Percentiles rank a stretch among this genome's conserved stretches.
phyloP scores from a whole-genome alignment of 2,888 invertebrate species.

The Sipha maydis region DNA sequence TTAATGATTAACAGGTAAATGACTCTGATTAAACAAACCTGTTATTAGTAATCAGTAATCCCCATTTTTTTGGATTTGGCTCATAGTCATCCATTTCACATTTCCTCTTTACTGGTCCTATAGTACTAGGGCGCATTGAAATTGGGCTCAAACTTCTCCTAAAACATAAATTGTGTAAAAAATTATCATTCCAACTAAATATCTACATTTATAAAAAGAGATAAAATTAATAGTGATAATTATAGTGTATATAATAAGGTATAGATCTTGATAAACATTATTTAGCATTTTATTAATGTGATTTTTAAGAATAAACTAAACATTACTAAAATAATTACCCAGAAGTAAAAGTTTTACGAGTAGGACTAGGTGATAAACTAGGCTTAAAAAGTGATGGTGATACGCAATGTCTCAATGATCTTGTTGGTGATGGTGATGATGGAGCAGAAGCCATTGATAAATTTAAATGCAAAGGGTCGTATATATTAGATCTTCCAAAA shows the following conservation, averaged over 20 bases:
- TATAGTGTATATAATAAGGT: not conserved
- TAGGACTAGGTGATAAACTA: conserved; percentile 83
- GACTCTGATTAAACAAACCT: conserved; percentile 63
- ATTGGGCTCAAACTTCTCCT: conserved; percentile 88
- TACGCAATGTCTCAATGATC: conserved; percentile 69
- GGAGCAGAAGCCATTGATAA: conserved; percentile 69
- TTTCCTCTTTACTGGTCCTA: conserved; percentile 75
- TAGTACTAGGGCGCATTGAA: conserved; percentile 80
- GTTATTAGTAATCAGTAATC: conserved; percentile 68
- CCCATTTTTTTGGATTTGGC: conserved; percentile 69
- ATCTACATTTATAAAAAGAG: not conserved
- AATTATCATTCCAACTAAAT: conserved; percentile 20
- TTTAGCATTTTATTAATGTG: too few relatives aligned
- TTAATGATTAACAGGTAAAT: not conserved
- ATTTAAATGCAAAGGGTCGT: conserved; percentile 68
- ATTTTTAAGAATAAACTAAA: not conserved
- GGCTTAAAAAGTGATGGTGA: conserved; percentile 69
- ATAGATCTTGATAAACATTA: too few relatives aligned
- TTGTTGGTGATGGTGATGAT: conserved; percentile 75
- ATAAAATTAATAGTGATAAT: not conserved
- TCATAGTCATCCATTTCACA: conserved; percentile 68
- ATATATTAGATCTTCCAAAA: conserved; percentile 63
- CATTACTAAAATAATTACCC: conserved; percentile 63
- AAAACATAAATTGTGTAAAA: conserved; percentile 63
- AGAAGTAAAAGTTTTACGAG: conserved; percentile 72